phyloP scores from a whole-genome alignment of 2,888 invertebrate species.

The Oxycera nigricornis region DNA sequence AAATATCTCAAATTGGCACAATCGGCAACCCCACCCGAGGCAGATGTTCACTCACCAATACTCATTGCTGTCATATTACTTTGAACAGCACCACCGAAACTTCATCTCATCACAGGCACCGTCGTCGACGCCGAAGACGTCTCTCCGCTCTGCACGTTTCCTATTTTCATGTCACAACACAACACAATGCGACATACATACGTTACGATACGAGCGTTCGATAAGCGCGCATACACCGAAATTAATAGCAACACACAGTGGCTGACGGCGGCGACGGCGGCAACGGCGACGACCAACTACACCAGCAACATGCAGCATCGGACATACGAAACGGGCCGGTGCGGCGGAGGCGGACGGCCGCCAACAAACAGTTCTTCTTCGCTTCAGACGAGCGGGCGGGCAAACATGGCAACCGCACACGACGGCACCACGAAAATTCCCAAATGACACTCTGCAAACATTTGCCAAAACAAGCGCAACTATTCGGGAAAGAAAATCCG shows the following conservation, averaged over 20 bases:
- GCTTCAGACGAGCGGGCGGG: constrained; percentile 9
- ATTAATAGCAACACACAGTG: constrained; percentile 47
- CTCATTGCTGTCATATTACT: not conserved
- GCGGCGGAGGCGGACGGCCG: not conserved
- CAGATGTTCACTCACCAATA: not conserved
- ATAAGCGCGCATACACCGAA: constrained; percentile 52
- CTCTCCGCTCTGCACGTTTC: constrained; percentile 12
- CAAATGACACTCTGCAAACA: not conserved
- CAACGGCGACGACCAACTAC: no score
- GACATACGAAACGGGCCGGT: not conserved
- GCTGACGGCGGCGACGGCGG: no score
- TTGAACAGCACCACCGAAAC: not conserved
- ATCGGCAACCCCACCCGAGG: not conserved
- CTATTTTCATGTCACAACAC: constrained; percentile 12
- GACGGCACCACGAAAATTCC: not conserved
- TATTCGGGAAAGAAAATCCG: constrained; percentile 6
- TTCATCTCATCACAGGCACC: not conserved
- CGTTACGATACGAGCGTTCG: constrained; percentile 44
- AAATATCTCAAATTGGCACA: not conserved
- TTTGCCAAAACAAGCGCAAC: not conserved
- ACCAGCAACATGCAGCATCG: not conserved
- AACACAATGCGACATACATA: no score
- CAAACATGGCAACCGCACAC: constrained; percentile 4
- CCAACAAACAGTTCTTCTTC: no score
- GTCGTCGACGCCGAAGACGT: not conserved